These are phyloP conservation scores for Coturnix japonica DNA, from an alignment of 2,113 vertebrate genomes.

Conservation along the genomic window DNA sequence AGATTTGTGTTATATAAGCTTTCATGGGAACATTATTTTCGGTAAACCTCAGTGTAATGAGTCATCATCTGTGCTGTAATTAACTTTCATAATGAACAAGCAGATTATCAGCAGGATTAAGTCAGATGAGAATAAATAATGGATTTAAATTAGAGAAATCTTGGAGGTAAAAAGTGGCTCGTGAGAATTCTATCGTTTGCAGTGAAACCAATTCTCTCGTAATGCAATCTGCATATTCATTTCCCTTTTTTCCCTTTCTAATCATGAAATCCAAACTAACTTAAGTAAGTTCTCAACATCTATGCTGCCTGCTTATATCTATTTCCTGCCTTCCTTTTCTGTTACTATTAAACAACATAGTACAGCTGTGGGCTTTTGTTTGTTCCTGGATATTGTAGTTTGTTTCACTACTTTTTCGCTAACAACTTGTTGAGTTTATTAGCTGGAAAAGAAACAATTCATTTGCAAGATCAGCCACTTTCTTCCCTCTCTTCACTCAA, in stretches of 20 bases:
- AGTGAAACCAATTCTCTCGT: not conserved
- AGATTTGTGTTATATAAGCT: conserved; percentile 39
- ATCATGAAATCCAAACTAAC: not conserved
- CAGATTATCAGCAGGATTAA: conserved; percentile 52
- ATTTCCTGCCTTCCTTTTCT: not conserved
- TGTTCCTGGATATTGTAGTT: no score
- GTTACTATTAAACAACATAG: not conserved
- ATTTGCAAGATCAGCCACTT: not conserved
- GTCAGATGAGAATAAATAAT: conserved; percentile 26
- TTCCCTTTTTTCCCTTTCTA: not conserved
- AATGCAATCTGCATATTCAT: not conserved
- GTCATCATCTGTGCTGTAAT: conserved; percentile 58
- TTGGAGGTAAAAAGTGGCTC: not conserved
- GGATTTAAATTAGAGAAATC: conserved; percentile 21
- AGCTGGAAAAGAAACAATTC: not conserved
- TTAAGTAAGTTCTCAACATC: not conserved
- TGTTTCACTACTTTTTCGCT: not conserved
- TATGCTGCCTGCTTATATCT: not conserved
- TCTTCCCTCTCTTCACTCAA: not conserved
- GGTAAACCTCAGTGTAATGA: conserved; percentile 33
- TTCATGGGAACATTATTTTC: conserved; percentile 39
- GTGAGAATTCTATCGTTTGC: not conserved
- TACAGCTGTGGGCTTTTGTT: not conserved
- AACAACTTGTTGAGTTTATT: not conserved
- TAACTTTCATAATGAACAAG: conserved; percentile 48